phyloP scores from a whole-genome alignment of 1,140 invertebrate species.

The Drosophila arawakana region DNA sequence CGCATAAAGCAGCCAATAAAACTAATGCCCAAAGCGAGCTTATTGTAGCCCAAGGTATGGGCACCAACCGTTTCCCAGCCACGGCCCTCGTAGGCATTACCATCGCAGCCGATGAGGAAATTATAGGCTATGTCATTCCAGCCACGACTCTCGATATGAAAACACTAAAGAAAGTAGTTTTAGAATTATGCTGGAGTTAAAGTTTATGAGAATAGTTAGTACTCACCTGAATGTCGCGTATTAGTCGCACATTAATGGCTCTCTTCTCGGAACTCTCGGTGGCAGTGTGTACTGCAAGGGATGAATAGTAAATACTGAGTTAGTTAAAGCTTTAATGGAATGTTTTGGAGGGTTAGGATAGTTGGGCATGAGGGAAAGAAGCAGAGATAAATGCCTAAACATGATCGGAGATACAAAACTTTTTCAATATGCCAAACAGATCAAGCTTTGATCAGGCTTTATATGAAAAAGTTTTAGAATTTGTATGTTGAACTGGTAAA shows the following conservation, averaged over 20 bases:
- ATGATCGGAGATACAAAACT: too few species aligned
- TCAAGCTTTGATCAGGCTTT: neutral
- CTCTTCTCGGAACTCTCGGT: constrained; percentile 84
- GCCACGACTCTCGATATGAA: constrained; percentile 85
- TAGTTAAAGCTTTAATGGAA: neutral
- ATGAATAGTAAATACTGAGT: neutral
- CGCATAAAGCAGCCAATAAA: constrained; percentile 88
- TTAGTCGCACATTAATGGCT: constrained; percentile 82
- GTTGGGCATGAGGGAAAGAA: too few species aligned
- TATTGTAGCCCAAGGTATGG: constrained; percentile 88
- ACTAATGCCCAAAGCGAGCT: constrained; percentile 87
- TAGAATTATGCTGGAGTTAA: neutral
- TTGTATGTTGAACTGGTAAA: too few species aligned
- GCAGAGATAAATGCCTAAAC: too few species aligned
- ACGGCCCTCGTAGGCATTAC: constrained; percentile 87
- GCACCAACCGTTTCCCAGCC: constrained; percentile 88
- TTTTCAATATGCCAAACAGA: too few species aligned
- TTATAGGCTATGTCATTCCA: constrained; percentile 88
- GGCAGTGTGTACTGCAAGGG: constrained; percentile 84
- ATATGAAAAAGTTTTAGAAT: too few species aligned
- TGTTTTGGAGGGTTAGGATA: too few species aligned
- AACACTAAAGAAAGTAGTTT: constrained; percentile 80
- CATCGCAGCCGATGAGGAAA: constrained; percentile 89
- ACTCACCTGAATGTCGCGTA: constrained; percentile 84
- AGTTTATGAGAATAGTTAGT: neutral